A percentile compares a stretch with the other conserved stretches of the same genome.
These are phyloP conservation scores for Palythoa grandiflora DNA, from an alignment of 92 coral and sea anemone species.

Conservation along the genomic window DNA sequence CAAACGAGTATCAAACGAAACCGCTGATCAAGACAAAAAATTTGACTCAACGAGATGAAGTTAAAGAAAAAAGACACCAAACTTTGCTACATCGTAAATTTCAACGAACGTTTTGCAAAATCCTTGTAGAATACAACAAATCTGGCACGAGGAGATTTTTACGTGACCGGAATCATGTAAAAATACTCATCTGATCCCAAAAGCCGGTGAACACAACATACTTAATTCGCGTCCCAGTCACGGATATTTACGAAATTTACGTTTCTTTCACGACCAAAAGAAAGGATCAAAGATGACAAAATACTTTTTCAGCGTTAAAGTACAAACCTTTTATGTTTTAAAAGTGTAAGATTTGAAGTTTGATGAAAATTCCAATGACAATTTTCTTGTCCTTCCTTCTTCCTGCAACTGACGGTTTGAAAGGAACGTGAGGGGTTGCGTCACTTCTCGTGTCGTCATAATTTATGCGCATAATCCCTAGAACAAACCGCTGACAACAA, in stretches of 20 bases:
- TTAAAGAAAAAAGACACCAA: too few relatives aligned
- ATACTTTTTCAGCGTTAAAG: neutral
- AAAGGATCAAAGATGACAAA: neutral
- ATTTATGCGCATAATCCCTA: conserved; percentile 33
- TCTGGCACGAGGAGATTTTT: neutral
- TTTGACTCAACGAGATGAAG: too few relatives aligned
- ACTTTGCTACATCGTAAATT: too few relatives aligned
- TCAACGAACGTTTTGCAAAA: neutral
- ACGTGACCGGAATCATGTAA: conserved; percentile 22
- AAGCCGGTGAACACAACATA: neutral
- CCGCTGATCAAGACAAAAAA: too few relatives aligned
- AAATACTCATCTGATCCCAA: conserved; percentile 7
- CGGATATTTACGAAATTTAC: neutral
- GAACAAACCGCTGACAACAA: neutral
- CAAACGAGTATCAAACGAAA: too few relatives aligned
- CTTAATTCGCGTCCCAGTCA: neutral
- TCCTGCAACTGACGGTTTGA: conserved; percentile 56
- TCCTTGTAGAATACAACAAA: neutral
- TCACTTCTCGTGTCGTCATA: conserved; percentile 52
- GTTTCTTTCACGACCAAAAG: neutral
- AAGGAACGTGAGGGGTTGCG: conserved; percentile 42
- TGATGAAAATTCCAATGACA: neutral
- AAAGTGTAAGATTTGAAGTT: conserved; percentile 16
- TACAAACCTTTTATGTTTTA: conserved; percentile 31
- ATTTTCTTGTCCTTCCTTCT: neutral